Conservation (phyloP, 2,888 invertebrate species). For the Aphidius colemani region DNA sequence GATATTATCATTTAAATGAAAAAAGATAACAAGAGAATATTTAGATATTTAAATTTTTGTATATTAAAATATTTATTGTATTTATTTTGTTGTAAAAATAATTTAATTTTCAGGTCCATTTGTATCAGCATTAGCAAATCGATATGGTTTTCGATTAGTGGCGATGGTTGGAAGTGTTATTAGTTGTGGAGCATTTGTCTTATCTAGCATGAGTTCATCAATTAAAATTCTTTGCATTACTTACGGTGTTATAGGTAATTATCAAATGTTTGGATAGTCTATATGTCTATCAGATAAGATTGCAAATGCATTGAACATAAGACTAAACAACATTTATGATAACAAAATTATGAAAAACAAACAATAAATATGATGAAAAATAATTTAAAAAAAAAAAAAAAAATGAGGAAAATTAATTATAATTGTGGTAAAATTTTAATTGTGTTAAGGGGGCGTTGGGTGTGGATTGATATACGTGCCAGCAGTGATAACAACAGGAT, state of each 20-base stretch:
- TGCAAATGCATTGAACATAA: too few species aligned
- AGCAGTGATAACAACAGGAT: conserved; percentile 92
- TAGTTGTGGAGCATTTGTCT: conserved; percentile 70
- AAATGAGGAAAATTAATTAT: too few species aligned
- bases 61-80: not conserved
- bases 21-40: too few species aligned
- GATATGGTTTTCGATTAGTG: conserved; percentile 88
- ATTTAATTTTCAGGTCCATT: conserved; percentile 74
- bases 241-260: conserved; percentile 78
- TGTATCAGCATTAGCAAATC: conserved; percentile 90
- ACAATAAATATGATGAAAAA: too few species aligned
- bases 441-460: conserved; percentile 72
- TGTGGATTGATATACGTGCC: conserved; percentile 96
- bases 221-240: conserved; percentile 77
- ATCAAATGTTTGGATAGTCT: not conserved
- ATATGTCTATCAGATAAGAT: too few species aligned
- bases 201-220: conserved; percentile 74
- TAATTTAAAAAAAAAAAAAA: too few species aligned
- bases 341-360: too few species aligned
- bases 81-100: not conserved
- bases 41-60: not conserved
- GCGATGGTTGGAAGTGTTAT: conserved; percentile 83
- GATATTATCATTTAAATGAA: too few species aligned
- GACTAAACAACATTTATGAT: too few species aligned
- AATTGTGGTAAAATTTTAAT: not conserved